Conservation (phyloP, 2,888 invertebrate genomes). For the Trimorus sp. region DNA sequence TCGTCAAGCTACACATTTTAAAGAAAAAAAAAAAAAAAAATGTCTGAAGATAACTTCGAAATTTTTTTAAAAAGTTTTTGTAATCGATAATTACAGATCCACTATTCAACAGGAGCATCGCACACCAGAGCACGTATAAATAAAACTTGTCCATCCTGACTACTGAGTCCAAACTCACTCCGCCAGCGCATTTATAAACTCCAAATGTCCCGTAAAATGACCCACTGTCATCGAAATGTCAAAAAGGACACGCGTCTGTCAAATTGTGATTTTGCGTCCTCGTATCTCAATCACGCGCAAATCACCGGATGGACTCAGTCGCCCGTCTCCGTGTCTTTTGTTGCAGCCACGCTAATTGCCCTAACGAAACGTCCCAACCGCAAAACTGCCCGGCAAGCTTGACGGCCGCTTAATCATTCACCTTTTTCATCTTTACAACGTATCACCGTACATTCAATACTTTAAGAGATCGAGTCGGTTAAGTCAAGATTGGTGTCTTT, state of each 20-base stretch:
- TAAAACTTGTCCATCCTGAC: slow-evolving; percentile 48
- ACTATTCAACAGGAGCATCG: too few relatives aligned
- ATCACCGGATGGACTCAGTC: slow-evolving; percentile 48
- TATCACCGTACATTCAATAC: neutral
- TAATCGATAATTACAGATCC: too few relatives aligned
- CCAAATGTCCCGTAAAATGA: neutral
- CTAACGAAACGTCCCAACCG: slow-evolving; percentile 7
- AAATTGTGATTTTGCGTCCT: slow-evolving; percentile 35
- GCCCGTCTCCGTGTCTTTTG: too few relatives aligned
- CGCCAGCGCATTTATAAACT: slow-evolving; percentile 35
- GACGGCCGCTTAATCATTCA: slow-evolving; percentile 23
- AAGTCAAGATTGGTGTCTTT: too few relatives aligned
- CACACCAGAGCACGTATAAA: slow-evolving; percentile 19
- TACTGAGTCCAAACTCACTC: neutral
- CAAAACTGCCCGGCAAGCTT: neutral
- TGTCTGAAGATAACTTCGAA: too few relatives aligned
- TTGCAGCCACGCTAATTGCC: slow-evolving; percentile 13
- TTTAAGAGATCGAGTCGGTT: too few relatives aligned
- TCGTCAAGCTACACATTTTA: too few relatives aligned
- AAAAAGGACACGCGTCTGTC: slow-evolving; percentile 23
- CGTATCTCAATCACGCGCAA: slow-evolving; percentile 28
- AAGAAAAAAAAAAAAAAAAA: too few relatives aligned
- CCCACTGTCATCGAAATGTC: slow-evolving; percentile 46
- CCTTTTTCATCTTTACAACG: slow-evolving; percentile 8
- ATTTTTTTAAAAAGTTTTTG: slow-evolving; percentile 15